phyloP scores from a whole-genome alignment of 2,113 vertebrate genomes.

The Scytalopus superciliaris region DNA sequence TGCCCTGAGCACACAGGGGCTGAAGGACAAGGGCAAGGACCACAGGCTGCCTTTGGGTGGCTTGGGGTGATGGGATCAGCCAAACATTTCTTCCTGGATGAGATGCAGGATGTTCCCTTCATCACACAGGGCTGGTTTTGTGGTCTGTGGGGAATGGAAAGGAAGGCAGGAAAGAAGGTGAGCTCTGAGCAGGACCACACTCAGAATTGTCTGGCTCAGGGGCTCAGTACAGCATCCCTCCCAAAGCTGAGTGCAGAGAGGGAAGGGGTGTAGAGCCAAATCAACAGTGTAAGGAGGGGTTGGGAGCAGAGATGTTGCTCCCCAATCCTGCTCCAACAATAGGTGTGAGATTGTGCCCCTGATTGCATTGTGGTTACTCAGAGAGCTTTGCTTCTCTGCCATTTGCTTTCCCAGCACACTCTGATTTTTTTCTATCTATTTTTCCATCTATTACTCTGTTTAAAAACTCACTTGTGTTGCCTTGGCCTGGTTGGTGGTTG shows the following conservation, averaged over 20 bases:
- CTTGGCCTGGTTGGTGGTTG: background rate
- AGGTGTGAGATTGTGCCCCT: background rate
- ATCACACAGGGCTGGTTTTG: accelerated
- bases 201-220: background rate
- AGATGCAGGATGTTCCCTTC: background rate
- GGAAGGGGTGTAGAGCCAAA: background rate
- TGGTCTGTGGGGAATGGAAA: background rate
- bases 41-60: background rate
- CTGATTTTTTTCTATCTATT: background rate
- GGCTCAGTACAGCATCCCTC: background rate
- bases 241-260: background rate
- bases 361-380: background rate
- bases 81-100: accelerated
- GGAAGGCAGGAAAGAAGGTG: background rate
- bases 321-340: background rate
- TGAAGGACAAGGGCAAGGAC: background rate
- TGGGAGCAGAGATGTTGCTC: background rate
- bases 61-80: accelerated
- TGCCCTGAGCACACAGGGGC: no score
- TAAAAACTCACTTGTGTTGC: background rate
- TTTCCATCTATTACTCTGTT: background rate
- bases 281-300: accelerated
- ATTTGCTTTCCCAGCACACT: background rate
- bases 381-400: background rate
- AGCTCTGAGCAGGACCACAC: background rate